Percentiles rank a stretch among this genome's conserved stretches.
Conservation (phyloP, 2,797 vertebrate species). For the Crax fasciolata region DNA sequence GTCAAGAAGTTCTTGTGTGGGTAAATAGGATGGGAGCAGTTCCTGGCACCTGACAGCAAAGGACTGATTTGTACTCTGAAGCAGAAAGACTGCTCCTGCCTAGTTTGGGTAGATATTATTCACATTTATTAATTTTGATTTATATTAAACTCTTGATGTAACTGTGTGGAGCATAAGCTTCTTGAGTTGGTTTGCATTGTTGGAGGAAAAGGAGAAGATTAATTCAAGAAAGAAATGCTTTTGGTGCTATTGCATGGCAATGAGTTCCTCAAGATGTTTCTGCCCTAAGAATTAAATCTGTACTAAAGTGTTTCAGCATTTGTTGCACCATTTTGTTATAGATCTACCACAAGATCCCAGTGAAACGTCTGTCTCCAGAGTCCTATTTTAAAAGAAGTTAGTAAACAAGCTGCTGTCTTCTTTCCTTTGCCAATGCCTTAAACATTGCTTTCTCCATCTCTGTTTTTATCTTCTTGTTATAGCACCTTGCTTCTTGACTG, state of each 20-base stretch:
- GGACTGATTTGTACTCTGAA: neutral
- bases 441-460: neutral
- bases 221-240: accelerated
- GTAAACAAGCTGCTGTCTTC: neutral
- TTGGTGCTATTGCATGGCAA: neutral
- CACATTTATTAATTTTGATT: neutral
- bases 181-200: neutral
- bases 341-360: neutral
- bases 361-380: neutral
- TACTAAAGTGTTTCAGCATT: neutral
- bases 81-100: neutral
- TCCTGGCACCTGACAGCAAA: neutral
- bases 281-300: neutral
- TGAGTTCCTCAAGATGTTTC: neutral
- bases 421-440: neutral
- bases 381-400: neutral
- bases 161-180: neutral
- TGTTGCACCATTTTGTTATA: neutral
- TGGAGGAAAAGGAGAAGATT: neutral
- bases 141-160: neutral
- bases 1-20: neutral
- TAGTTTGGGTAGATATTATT: neutral
- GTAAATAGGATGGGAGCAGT: neutral
- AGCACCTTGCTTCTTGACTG: neutral
- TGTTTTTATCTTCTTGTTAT: neutral